Conservation (phyloP, 2,888 invertebrate species). For the Nomada flava region DNA sequence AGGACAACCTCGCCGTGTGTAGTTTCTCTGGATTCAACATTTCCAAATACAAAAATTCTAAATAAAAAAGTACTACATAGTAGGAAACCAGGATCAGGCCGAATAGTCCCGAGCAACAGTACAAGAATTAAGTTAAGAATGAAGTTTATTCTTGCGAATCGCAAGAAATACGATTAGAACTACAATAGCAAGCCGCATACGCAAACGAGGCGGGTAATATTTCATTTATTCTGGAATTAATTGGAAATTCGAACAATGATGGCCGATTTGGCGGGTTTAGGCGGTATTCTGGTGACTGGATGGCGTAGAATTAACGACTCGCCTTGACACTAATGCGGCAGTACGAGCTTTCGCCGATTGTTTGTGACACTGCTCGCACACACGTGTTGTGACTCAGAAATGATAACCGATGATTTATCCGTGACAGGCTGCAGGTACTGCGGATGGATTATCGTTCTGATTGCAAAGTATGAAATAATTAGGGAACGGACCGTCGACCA, state of each 20-base stretch:
- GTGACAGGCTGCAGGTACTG: constrained; percentile 81
- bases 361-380: constrained; percentile 52
- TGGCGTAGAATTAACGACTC: constrained; percentile 57
- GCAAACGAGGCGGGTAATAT: too few relatives aligned
- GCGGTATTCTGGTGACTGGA: constrained; percentile 29
- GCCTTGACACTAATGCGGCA: constrained; percentile 61
- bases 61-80: too few relatives aligned
- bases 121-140: too few relatives aligned
- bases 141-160: too few relatives aligned
- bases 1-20: too few relatives aligned
- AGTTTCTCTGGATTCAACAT: too few relatives aligned
- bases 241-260: constrained; percentile 27
- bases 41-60: too few relatives aligned
- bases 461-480: constrained; percentile 85
- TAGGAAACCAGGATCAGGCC: too few relatives aligned
- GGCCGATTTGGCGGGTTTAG: constrained; percentile 27
- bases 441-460: constrained; percentile 84
- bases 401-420: constrained; percentile 82
- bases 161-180: too few relatives aligned
- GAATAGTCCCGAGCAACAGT: too few relatives aligned
- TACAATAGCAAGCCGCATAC: too few relatives aligned
- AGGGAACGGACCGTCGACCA: constrained; percentile 82
- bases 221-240: constrained; percentile 5
- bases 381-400: constrained; percentile 75
- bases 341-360: constrained; percentile 55